Evolutionary conservation across 1,140 invertebrate species (phyloP).

Genomic region (Himalopsyche phryganea): DNA sequence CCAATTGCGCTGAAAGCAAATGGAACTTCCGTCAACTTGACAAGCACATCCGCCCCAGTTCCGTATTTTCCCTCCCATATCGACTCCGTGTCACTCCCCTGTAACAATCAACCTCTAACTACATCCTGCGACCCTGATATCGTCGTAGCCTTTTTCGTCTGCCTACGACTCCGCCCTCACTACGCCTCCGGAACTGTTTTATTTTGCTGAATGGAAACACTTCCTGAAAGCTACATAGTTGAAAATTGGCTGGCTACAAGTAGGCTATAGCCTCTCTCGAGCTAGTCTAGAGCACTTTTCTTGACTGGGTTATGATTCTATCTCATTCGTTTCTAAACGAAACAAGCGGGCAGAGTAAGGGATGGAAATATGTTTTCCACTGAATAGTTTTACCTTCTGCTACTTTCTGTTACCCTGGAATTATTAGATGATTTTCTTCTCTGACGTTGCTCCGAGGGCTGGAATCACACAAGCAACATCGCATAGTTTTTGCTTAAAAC

Average conservation of each 20-base stretch:
- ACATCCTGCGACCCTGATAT: conserved; percentile 18
- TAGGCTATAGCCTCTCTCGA: too few species aligned
- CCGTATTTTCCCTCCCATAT: conserved; percentile 1
- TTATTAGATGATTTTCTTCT: conserved; percentile 25
- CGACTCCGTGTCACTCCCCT: not conserved
- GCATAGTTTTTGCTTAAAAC: conserved; percentile 17
- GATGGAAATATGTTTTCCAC: too few species aligned
- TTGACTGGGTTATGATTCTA: too few species aligned
- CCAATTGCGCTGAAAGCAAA: conserved; percentile 29
- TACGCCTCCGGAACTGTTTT: conserved; percentile 3
- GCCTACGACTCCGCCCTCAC: conserved; percentile 25
- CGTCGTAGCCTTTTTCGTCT: conserved; percentile 27
- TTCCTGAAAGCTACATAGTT: too few species aligned
- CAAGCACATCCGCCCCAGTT: conserved; percentile 6
- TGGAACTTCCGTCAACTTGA: conserved; percentile 21
- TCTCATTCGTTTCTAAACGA: too few species aligned
- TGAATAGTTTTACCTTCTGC: conserved; percentile 8
- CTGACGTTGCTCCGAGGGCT: conserved; percentile 29
- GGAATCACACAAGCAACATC: not conserved
- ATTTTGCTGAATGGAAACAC: too few species aligned
- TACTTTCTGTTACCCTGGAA: conserved; percentile 13
- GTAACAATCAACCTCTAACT: not conserved
- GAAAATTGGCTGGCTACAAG: too few species aligned
- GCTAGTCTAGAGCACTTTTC: too few species aligned
- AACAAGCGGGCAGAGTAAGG: too few species aligned